These are phyloP conservation scores for Archocentrus centrarchus DNA, from an alignment of 2,113 vertebrate genomes.

Conservation along the genomic window DNA sequence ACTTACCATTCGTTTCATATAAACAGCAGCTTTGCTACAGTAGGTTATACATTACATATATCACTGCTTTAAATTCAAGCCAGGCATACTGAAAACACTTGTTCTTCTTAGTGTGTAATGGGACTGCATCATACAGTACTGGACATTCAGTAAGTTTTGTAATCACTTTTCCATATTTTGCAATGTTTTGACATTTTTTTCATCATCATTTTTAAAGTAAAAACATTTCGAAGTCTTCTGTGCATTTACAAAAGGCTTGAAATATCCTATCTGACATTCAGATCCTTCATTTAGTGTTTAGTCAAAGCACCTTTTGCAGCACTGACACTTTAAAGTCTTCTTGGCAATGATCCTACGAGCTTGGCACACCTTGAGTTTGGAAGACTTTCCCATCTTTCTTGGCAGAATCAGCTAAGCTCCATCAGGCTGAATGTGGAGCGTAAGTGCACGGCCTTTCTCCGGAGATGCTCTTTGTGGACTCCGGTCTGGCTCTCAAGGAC, in stretches of 20 bases:
- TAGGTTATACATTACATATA: neutral
- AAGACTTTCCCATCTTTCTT: neutral
- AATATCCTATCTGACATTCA: constrained; percentile 6
- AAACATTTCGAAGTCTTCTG: neutral
- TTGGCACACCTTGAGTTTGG: neutral
- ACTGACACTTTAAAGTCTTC: neutral
- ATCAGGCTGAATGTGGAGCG: neutral
- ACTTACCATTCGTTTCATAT: neutral
- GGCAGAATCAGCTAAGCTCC: neutral
- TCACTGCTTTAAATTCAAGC: neutral
- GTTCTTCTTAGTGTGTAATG: neutral
- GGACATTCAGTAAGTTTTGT: neutral
- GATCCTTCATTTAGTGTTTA: neutral
- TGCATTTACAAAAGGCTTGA: neutral
- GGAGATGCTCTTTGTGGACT: neutral
- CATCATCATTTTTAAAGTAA: neutral
- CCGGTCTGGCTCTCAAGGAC: neutral
- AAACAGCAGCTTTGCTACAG: neutral
- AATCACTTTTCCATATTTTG: neutral
- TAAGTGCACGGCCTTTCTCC: neutral
- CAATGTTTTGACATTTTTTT: neutral
- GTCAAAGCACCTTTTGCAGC: neutral
- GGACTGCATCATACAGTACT: too few relatives aligned
- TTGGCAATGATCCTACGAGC: neutral
- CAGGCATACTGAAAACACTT: neutral